These are phyloP conservation scores for Mythimna impura DNA, from an alignment of 2,888 invertebrate species.

Conservation along the genomic window DNA sequence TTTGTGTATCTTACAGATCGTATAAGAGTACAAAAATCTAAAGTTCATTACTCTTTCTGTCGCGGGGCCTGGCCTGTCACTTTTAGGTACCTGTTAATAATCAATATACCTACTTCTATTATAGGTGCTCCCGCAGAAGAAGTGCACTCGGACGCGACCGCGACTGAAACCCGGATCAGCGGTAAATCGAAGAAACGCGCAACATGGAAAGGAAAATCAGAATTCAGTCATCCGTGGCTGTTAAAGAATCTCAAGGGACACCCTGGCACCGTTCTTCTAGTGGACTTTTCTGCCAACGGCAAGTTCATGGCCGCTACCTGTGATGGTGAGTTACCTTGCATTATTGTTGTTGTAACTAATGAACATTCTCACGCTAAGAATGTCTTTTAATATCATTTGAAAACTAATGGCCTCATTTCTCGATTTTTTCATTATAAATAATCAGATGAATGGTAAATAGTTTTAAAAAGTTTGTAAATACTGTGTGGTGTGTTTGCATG, in stretches of 20 bases:
- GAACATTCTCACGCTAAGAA: slow-evolving; percentile 38
- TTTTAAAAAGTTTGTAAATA: slow-evolving; percentile 36
- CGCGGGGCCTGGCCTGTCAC: slow-evolving; percentile 15
- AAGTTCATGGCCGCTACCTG: slow-evolving; percentile 96
- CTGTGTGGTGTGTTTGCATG: slow-evolving; percentile 43
- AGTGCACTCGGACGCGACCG: slow-evolving; percentile 76
- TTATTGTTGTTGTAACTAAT: slow-evolving; percentile 43
- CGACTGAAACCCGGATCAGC: slow-evolving; percentile 74
- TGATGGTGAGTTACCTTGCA: slow-evolving; percentile 92
- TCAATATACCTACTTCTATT: slow-evolving; percentile 48
- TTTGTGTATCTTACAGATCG: slow-evolving; percentile 37
- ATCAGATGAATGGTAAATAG: slow-evolving; percentile 21
- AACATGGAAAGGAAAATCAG: slow-evolving; percentile 87
- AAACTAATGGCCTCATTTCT: slow-evolving; percentile 45
- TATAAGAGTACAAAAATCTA: slow-evolving; percentile 58
- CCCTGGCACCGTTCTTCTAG: slow-evolving; percentile 93
- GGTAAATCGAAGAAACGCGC: slow-evolving; percentile 89
- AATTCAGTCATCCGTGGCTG: slow-evolving; percentile 94
- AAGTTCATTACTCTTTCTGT: slow-evolving; percentile 60
- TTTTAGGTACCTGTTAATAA: slow-evolving; percentile 34
- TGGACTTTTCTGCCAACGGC: slow-evolving; percentile 96
- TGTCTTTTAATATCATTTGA: slow-evolving; percentile 40
- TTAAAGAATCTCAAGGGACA: slow-evolving; percentile 95
- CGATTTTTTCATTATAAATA: slow-evolving; percentile 29
- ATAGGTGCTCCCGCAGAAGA: slow-evolving; percentile 80